Percentiles rank a stretch among this genome's conserved stretches.
Evolutionary conservation across 2,113 vertebrate species (phyloP).

Genomic region (western clawed frog (Xenopus tropicalis)): UCB_Xtro_10.0 CM004448.2:70887501-70888000

Average conservation of each 20-base stretch:
- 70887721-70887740: conserved; percentile 81
- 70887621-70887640: conserved; percentile 81
- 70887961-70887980: no score
- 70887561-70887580: no score
- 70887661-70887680: conserved; percentile 60
- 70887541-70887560: no score
- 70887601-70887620: conserved; percentile 67
- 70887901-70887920: no score
- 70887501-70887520: no score
- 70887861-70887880: neutral
- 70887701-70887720: conserved; percentile 68
- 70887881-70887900: neutral
- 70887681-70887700: conserved; percentile 66
- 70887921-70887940: no score
- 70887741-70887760: conserved; percentile 79
- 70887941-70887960: no score
- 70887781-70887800: conserved; percentile 92
- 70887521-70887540: no score
- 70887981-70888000: no score
- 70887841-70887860: neutral
- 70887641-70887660: conserved; percentile 90
- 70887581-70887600: no score
- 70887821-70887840: neutral
- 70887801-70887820: conserved; percentile 70
- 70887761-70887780: conserved; percentile 88